Base-by-base conservation (phyloP, 2,888 invertebrate genomes). In the Coenonympha arcania region DNA sequence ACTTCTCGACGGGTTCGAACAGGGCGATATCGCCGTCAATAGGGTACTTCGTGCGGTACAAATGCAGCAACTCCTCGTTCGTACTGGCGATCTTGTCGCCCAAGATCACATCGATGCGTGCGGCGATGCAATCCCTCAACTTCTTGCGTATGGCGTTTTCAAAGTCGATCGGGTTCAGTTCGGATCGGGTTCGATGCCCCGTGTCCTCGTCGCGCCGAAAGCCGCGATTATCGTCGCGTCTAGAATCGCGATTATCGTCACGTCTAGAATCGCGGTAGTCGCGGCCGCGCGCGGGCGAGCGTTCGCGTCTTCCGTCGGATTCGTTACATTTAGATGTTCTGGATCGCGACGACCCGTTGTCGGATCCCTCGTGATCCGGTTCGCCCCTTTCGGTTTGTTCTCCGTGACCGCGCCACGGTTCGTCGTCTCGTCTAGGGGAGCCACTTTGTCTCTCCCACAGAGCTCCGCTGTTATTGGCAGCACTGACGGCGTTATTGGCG, bases 31-130 rank as follows among this genome's bases (percentile, higher is more conserved):
- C 56, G 5, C 55, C 49, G 2, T 34, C 41, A 3, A 34, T 11
- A 6, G 39, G 31, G 41, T 57, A 60, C 8, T 41, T 54, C 18
- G 24, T 13, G 0, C 61, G 54, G 51, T 67, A 67, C n/a, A 18
- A 36, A 4, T n/a, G 2, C 1, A 52, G 6, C 6, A 63, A 47
- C 6, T 60, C 59, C 1, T 20, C 5, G 1, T 46, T 5, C 0
- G 45, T 26, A 1, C 19, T 13, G 3, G 43, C 24, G 9, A 60
- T 28, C 4, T 48, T 44, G 5, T 61, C 58, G 3, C 57, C 61
- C 9, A 57, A 36, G 42, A 62, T 30, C 6, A 61, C 62, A 18
- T 65, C 61, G 3, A 67, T 50, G 1, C 67, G 63, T 1, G 61
- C 31, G 13, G 41, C 43, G 19, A 66, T 59, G 40, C 57, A 61